Evolutionary conservation across 30 jellyfish, hydroid and myxozoan genomes (phyloP).

Genomic region (Hydractinia echinata): DNA sequence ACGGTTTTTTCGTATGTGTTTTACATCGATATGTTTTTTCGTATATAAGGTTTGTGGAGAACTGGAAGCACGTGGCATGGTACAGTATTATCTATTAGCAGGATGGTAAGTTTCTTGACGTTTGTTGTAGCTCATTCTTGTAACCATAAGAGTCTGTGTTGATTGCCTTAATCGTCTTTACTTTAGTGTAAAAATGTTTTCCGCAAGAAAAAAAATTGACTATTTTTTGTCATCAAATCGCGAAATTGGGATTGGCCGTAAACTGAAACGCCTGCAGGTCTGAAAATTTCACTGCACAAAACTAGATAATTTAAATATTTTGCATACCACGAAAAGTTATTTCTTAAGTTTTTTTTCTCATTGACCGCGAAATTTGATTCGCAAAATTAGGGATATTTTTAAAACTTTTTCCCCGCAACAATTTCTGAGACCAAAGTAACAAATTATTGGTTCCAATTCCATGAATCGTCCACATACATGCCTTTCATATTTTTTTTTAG

Average conservation of each 20-base stretch:
- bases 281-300: too few species aligned
- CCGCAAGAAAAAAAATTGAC: too few species aligned
- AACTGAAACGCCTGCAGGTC: too few species aligned
- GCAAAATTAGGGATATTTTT: not conserved
- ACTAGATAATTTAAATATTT: not conserved
- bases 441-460: too few species aligned
- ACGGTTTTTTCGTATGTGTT: too few species aligned
- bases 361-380: too few species aligned
- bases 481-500: constrained; percentile 33
- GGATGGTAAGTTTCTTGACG: constrained; percentile 65
- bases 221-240: too few species aligned
- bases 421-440: not conserved
- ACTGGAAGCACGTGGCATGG: constrained; percentile 91
- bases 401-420: not conserved
- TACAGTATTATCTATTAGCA: constrained; percentile 61
- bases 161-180: not conserved
- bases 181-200: not conserved
- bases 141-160: not conserved
- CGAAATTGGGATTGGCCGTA: too few species aligned
- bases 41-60: constrained; percentile 61
- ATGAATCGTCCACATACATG: not conserved
- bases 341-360: not conserved
- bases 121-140: not conserved
- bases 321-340: not conserved
- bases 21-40: not conserved